These are phyloP conservation scores for Florisuga fusca DNA, from an alignment of 2,797 vertebrate genomes.

Conservation along the genomic window DNA sequence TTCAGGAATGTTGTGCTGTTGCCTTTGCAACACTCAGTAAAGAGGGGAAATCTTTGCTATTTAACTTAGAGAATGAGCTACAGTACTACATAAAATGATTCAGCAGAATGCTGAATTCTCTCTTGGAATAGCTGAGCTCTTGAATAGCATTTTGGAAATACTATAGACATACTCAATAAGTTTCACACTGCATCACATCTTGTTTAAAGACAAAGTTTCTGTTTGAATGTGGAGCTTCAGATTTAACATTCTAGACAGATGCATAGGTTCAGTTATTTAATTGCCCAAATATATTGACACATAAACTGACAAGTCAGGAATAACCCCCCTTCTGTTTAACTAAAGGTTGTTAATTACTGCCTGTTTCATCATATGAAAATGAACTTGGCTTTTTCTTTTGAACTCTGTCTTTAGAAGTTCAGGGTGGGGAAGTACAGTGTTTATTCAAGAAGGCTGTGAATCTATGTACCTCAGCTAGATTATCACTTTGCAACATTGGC, in stretches of 20 bases:
- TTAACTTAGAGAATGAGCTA: not conserved
- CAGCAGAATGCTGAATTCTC: not conserved
- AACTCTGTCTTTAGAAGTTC: constrained; percentile 80
- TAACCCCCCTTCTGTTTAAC: not conserved
- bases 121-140: not conserved
- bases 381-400: constrained; percentile 76
- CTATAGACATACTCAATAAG: not conserved
- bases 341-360: not conserved
- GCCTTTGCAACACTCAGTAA: not conserved
- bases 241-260: not conserved
- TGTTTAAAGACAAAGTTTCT: not conserved
- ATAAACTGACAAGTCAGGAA: not conserved
- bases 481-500: constrained; percentile 89
- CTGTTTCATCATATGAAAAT: constrained; percentile 57
- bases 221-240: not conserved
- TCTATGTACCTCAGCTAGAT: constrained; percentile 73
- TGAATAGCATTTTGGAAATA: not conserved
- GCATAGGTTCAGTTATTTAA: not conserved
- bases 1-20: not conserved
- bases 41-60: not conserved
- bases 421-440: constrained; percentile 78
- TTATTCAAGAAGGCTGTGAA: constrained; percentile 74
- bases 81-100: not conserved
- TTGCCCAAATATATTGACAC: not conserved
- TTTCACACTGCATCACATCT: not conserved